phyloP scores from a whole-genome alignment of 2,888 invertebrate species.

The Bellardia bayeri region DNA sequence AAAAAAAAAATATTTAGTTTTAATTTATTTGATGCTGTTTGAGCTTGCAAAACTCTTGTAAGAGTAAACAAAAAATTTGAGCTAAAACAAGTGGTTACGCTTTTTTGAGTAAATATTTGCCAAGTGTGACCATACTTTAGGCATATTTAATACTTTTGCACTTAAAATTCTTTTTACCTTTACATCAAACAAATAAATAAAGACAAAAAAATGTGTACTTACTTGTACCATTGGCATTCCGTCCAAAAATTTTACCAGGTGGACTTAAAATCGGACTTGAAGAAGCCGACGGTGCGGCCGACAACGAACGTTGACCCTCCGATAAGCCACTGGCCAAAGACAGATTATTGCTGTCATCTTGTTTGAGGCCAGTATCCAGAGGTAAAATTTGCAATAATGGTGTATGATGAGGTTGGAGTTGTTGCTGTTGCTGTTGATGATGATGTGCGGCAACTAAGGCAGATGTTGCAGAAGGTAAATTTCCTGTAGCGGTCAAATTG shows the following conservation, averaged over 20 bases:
- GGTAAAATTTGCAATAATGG: constrained; percentile 69
- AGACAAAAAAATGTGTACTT: constrained; percentile 75
- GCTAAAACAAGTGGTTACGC: too few relatives aligned
- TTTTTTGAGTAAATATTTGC: too few relatives aligned
- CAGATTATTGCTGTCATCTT: constrained; percentile 81
- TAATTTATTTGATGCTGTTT: too few relatives aligned
- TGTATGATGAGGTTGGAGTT: constrained; percentile 58
- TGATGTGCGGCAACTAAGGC: constrained; percentile 35
- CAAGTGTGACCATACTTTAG: too few relatives aligned
- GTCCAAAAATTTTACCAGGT: constrained; percentile 83
- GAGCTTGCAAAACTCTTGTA: too few relatives aligned
- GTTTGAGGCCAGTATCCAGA: constrained; percentile 67
- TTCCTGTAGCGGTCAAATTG: constrained; percentile 64
- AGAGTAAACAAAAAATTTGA: too few relatives aligned
- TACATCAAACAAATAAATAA: not conserved
- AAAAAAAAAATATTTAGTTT: too few relatives aligned
- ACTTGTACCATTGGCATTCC: constrained; percentile 84
- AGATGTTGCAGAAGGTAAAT: constrained; percentile 57
- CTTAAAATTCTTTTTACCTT: not conserved
- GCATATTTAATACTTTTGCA: too few relatives aligned
- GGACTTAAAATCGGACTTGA: constrained; percentile 84
- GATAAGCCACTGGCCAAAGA: constrained; percentile 80
- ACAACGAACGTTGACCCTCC: constrained; percentile 82
- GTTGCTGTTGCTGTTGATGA: constrained; percentile 55
- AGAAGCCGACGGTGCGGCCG: constrained; percentile 83